Conservation (phyloP, 2,113 vertebrate species). For the Corythaixoides concolor region DNA sequence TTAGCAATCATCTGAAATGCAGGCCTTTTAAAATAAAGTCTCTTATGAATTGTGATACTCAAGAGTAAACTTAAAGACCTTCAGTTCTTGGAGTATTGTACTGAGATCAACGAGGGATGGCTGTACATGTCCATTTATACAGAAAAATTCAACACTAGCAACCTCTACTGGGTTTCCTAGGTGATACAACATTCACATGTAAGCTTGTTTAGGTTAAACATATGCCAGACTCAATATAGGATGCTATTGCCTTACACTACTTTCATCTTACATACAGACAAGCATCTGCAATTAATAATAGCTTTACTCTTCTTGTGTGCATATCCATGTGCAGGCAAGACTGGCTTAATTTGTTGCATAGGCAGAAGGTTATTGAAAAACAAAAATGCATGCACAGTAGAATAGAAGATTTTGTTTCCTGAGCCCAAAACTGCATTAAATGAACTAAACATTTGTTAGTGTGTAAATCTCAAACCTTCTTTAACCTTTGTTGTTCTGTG, state of each 20-base stretch:
- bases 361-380: not conserved
- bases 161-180: not conserved
- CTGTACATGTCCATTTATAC: not conserved
- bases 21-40: not conserved
- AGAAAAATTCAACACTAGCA: not conserved
- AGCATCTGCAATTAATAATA: not conserved
- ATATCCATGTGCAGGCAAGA: not conserved
- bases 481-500: not conserved
- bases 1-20: not conserved
- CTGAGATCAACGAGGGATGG: not conserved
- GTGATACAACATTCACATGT: accelerated
- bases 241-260: not conserved
- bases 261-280: not conserved
- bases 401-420: not conserved
- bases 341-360: not conserved
- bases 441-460: not conserved
- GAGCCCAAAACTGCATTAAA: not conserved
- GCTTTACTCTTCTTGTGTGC: not conserved
- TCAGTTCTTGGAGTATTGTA: not conserved
- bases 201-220: not conserved
- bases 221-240: not conserved
- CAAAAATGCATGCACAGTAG: not conserved
- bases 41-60: not conserved
- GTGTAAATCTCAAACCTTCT: not conserved
- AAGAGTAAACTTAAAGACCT: not conserved